A percentile compares a stretch with the other conserved stretches of the same genome.
phyloP scores from a whole-genome alignment of 2,888 invertebrate species.

The Andrena trimmerana region DNA sequence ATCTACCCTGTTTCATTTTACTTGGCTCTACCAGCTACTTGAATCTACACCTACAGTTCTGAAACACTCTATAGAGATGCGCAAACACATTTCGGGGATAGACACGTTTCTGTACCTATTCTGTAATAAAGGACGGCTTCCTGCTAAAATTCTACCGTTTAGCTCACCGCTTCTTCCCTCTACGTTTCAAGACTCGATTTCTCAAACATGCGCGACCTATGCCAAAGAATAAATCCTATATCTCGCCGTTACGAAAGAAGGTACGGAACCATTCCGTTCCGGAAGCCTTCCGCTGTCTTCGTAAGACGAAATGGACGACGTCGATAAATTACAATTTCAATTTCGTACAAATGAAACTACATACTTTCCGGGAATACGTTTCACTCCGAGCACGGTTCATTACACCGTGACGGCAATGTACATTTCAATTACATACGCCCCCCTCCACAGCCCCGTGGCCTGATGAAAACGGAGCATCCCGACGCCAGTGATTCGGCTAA shows the following conservation, averaged over 20 bases:
- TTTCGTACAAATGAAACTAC: slow-evolving; percentile 64
- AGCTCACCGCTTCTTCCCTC: not conserved
- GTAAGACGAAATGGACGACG: slow-evolving; percentile 30
- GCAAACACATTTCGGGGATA: too few relatives aligned
- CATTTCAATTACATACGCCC: slow-evolving; percentile 61
- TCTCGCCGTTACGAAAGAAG: slow-evolving; percentile 20
- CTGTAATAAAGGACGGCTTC: not conserved
- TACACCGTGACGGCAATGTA: slow-evolving; percentile 61
- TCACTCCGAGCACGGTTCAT: slow-evolving; percentile 47
- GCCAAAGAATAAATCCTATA: slow-evolving; percentile 24
- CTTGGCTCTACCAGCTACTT: too few relatives aligned
- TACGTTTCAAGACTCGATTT: not conserved
- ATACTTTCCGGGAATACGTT: slow-evolving; percentile 60
- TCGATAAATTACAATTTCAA: slow-evolving; percentile 63
- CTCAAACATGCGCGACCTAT: slow-evolving; percentile 1
- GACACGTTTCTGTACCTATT: too few relatives aligned
- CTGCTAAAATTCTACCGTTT: not conserved
- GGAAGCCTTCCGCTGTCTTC: slow-evolving; percentile 20
- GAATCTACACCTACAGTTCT: too few relatives aligned
- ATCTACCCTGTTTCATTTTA: too few relatives aligned
- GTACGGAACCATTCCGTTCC: slow-evolving; percentile 14
- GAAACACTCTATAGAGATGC: too few relatives aligned
- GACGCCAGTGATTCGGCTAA: slow-evolving; percentile 48
- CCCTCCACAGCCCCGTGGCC: slow-evolving; percentile 4
- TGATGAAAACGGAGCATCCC: slow-evolving; percentile 59